Base-by-base conservation (phyloP, 2,797 vertebrate genomes). In the Babyrousa celebensis region DNA sequence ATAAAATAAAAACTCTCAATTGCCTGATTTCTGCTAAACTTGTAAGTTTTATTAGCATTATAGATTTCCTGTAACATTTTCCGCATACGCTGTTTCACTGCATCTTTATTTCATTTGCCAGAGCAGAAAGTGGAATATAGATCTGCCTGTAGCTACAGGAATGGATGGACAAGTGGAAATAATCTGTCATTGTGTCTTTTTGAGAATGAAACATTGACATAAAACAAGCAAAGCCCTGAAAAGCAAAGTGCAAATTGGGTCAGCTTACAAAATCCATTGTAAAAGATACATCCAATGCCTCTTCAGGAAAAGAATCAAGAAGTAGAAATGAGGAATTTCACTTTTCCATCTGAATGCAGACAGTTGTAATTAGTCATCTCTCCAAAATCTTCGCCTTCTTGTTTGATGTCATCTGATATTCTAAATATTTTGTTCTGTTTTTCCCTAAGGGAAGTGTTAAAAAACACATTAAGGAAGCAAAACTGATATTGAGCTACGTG, bases 91-190 rank as follows among this genome's bases (percentile, higher is more conserved):
- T 58, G 7, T 92, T 97, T 94, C 72, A 67, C 67, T 84, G 58
- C 17, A 63, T 96, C 88, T 96, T 96, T 95, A 96, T 94, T 97
- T 95, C 70, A 96, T 95, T 96, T 96, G 16, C 67, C 75, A 92
- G 70, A 91, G 43, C 85, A 94, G 48, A 86, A 85, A 95, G 70
- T 70, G 27, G 48, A 87, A 94, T 96, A 96, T 36, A 86, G 92
- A 96, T 97, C 60, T 70, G 18, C 48, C 65, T 72, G 9, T 56
- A 71, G 27, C 63, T 90, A 85, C 18, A 85, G 6, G 10, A 93
- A 85, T 83, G 72, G 90, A 89, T 84, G 74, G 85, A 95, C 71
- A 95, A 95, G 93, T 85, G 84, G 97, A 97, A 96, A 93, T 92
- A 95, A 96, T 93, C 80, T 96, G 80, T 96, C 89, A 93, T 27